Evolutionary conservation across 2,888 invertebrate species (phyloP).

Genomic region (Plemyria rubiginata): DNA sequence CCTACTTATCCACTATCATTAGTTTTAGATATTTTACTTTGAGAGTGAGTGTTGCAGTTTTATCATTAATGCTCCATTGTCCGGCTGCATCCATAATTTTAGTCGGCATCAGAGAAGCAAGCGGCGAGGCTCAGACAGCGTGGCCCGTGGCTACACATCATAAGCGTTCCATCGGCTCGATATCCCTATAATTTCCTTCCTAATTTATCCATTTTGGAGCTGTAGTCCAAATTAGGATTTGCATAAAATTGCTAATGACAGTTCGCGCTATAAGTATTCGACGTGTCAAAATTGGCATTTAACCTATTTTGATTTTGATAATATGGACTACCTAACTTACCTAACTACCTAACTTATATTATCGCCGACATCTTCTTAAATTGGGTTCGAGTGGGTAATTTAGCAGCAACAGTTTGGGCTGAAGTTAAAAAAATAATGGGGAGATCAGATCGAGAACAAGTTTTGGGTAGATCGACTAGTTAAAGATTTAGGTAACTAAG

Average conservation of each 20-base stretch:
- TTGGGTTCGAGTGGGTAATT: conserved; percentile 58
- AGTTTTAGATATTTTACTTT: not conserved
- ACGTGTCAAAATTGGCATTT: conserved; percentile 73
- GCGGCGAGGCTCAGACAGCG: conserved; percentile 46
- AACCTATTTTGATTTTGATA: conserved; percentile 62
- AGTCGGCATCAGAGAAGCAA: conserved; percentile 13
- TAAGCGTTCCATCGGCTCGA: conserved; percentile 70
- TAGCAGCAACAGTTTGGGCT: conserved; percentile 55
- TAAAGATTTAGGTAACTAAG: conserved; percentile 7
- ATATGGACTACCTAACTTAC: conserved; percentile 48
- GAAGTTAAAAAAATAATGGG: conserved; percentile 59
- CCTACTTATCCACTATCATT: not conserved
- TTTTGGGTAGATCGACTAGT: conserved; percentile 38
- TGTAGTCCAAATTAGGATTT: conserved; percentile 77
- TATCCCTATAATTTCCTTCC: conserved; percentile 76
- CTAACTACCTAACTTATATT: conserved; percentile 51
- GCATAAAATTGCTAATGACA: conserved; percentile 81
- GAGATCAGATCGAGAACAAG: conserved; percentile 51
- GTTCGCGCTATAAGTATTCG: conserved; percentile 65
- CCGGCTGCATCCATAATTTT: conserved; percentile 13
- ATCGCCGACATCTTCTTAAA: conserved; percentile 59
- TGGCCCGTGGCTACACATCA: conserved; percentile 60
- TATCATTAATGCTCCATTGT: conserved; percentile 3
- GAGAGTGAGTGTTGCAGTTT: conserved; percentile 2
- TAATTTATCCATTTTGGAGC: conserved; percentile 75